Evolutionary conservation across 2,113 vertebrate genomes (phyloP), one percentile per base, ranked within the genome.

Genomic region (Alethe castanea): DNA sequence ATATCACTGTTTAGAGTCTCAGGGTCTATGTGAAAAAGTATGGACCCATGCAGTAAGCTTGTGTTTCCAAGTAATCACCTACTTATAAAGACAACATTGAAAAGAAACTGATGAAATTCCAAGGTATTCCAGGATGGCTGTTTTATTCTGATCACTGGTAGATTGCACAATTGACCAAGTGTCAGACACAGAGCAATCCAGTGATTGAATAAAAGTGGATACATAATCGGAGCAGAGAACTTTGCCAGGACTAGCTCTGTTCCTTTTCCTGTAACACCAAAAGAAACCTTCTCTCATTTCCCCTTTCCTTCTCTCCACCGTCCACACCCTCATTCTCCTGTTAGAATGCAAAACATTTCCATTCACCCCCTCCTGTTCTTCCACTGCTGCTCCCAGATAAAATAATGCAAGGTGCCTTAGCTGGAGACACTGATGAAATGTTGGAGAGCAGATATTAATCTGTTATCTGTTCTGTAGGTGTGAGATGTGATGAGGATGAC

Each of bases 81-180:
- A 97, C 90, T 98, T 98, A 96, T 97, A 98, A 98, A 95, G 96
- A 98, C 98, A 97, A 96, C 98, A 96, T 91, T 98, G 98, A 98
- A 98, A 97, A 97, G 97, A 95, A 98, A 98, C 97, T 98, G 99
- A 99, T 99, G 98, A 98, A 98, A 99, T 99, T 98, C 98, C 98
- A 98, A 98, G 98, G 98, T 98, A 98, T 96, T 98, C 98, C 84
- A 94, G 97, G 97, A 97, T 96, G 98, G 98, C 98, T 98, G 98
- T 94, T 98, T 98, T 98, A 98, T 98, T 98, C 98, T 98, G 98
- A 99, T 99, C 98, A 98, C 98, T 94, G 96, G 96, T 98, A 99
- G 98, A 99, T 99, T 99, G 98, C 98, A 98, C 98, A 99, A 99
- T 99, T 99, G 99, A 99, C 98, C 99, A 99, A 98, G 97, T 98